Evolutionary conservation across 2,888 invertebrate species (phyloP).

Genomic region (Idaea dimidiata): DNA sequence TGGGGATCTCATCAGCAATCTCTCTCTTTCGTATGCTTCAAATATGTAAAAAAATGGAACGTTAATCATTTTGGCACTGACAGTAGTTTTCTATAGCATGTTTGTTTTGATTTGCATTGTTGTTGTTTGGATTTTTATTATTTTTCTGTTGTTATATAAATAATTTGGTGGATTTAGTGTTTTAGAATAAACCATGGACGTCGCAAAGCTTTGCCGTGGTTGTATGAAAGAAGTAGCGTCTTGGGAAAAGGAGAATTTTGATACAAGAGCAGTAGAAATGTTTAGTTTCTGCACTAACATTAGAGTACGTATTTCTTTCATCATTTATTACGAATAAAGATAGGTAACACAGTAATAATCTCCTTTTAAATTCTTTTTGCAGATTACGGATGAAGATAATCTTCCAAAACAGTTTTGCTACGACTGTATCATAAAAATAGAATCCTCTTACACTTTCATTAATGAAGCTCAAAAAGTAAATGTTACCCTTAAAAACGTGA

Average conservation of each 20-base stretch:
- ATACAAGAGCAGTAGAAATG: constrained; percentile 53
- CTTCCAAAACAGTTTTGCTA: constrained; percentile 77
- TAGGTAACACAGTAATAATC: neutral
- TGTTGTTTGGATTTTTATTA: neutral
- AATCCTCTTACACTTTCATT: constrained; percentile 72
- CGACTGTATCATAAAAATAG: constrained; percentile 70
- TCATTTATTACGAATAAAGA: neutral
- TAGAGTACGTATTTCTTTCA: constrained; percentile 37
- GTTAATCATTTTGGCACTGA: neutral
- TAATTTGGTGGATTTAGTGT: neutral
- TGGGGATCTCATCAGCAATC: neutral
- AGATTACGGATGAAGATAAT: constrained; percentile 61
- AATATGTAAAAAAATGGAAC: neutral
- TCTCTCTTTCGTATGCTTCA: neutral
- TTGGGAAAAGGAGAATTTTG: constrained; percentile 57
- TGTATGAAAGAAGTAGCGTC: constrained; percentile 69
- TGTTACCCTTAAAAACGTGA: constrained; percentile 55
- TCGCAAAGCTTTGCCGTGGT: constrained; percentile 57
- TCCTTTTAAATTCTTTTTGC: constrained; percentile 18
- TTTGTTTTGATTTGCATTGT: neutral
- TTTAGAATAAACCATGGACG: constrained; percentile 44
- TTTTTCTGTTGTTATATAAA: neutral
- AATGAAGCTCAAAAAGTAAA: constrained; percentile 64
- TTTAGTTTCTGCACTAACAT: constrained; percentile 68
- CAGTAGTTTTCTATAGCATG: neutral